Conservation (phyloP, 2,797 vertebrate species). For the Etheostoma perlongum region DNA sequence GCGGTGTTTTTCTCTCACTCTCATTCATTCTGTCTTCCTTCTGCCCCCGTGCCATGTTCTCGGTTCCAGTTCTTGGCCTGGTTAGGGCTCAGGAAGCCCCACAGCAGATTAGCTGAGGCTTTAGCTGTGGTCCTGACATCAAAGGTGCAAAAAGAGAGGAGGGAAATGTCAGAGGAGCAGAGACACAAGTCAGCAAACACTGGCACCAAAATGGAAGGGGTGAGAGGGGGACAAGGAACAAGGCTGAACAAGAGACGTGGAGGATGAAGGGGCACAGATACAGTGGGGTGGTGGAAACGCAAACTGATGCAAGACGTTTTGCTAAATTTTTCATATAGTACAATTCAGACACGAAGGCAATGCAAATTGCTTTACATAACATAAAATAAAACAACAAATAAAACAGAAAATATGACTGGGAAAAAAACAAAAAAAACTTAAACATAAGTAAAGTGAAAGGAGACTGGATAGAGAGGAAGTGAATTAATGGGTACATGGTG, state of each 20-base stretch:
- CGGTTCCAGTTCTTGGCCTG: conserved; percentile 58
- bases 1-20: not conserved
- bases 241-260: conserved; percentile 22
- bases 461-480: not conserved
- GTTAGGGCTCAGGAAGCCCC: conserved; percentile 61
- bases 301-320: not conserved
- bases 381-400: too few relatives aligned
- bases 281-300: conserved; percentile 1
- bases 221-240: conserved; percentile 37
- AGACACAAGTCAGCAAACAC: conserved; percentile 48
- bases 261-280: conserved; percentile 16
- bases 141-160: conserved; percentile 69
- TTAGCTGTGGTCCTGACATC: conserved; percentile 76
- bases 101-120: conserved; percentile 73
- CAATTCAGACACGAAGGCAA: too few relatives aligned
- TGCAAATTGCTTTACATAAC: too few relatives aligned
- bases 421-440: too few relatives aligned
- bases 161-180: conserved; percentile 54
- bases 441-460: not conserved
- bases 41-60: conserved; percentile 52
- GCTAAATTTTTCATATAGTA: too few relatives aligned
- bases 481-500: conserved; percentile 3
- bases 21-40: conserved; percentile 20
- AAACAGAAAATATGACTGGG: too few relatives aligned
- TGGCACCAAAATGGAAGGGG: conserved; percentile 36